Base-by-base conservation (phyloP, 2,888 invertebrate genomes). In the Mystacides longicornis region DNA sequence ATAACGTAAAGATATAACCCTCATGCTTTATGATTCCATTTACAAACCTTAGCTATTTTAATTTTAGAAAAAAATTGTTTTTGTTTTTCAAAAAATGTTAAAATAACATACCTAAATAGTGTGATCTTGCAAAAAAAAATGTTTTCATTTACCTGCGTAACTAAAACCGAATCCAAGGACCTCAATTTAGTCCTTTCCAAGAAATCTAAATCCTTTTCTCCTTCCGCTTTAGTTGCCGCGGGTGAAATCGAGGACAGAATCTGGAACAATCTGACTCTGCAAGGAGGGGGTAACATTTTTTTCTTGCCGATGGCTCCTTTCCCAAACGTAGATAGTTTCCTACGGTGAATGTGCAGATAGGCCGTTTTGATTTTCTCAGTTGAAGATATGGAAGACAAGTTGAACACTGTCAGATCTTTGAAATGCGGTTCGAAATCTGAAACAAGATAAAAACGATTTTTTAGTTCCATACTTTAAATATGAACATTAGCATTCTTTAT, bases 91-190 rank as follows among this genome's bases (percentile, higher is more conserved):
- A 46, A 19, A 20, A 20, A 7, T 46, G 20, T 20, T 19, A 19
- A n/a, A 16, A 19, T 5, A 4, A 46, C 20, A 46, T 46, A 45
- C 19, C 19, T n/a, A n/a, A n/a, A n/a, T n/a, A n/a, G n/a, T n/a
- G n/a, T n/a, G n/a, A n/a, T n/a, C n/a, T 19, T 43, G 2, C n/a
- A 18, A 2, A 16, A 19, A 11, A 9, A n/a, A 2, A 18, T 22
- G 21, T 20, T n/a, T n/a, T n/a, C 33, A 55, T 53, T 54, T 54
- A 63, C 63, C 58, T 63, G 63, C 11, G 62, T 56, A 20, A 63
- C 56, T n/a, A 62, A 60, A 16, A 63, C 59, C 3, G 61, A 60
- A 31, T 62, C 63, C 55, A 63, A 51, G 7, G 62, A 59, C 42
- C 62, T 57, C 21, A 61, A 52, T 42, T 62, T 59, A 14, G 54